Percentiles rank a stretch among this genome's conserved stretches.
phyloP scores from a whole-genome alignment of 1,140 invertebrate genomes.

The Aporrectodea caliginosa region DNA sequence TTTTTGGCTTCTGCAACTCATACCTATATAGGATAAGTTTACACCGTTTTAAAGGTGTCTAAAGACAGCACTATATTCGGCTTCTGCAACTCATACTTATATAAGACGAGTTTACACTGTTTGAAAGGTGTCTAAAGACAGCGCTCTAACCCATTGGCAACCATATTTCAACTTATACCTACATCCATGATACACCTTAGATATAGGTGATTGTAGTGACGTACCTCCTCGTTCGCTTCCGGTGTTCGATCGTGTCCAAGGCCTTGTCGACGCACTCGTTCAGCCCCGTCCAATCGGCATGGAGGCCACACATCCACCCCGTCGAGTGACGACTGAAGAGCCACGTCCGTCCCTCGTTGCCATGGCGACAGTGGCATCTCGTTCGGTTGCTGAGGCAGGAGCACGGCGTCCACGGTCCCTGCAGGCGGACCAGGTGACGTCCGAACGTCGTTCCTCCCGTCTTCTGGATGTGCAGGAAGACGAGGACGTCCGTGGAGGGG shows the following conservation, averaged over 20 bases:
- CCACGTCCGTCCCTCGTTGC: slow-evolving; percentile 63
- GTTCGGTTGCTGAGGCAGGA: slow-evolving; percentile 41
- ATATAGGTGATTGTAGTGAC: no score
- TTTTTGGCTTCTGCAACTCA: no score
- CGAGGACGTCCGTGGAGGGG: slow-evolving; percentile 98
- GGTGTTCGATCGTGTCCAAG: slow-evolving; percentile 52
- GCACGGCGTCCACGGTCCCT: slow-evolving; percentile 66
- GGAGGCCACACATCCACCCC: slow-evolving; percentile 97
- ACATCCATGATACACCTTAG: no score
- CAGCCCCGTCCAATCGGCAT: slow-evolving; percentile 97
- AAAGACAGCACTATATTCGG: no score
- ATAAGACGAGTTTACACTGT: no score
- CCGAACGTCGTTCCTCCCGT: slow-evolving; percentile 88
- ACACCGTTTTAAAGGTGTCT: no score
- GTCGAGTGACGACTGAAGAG: slow-evolving; percentile 97
- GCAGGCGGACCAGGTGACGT: slow-evolving; percentile 85
- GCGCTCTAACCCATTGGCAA: no score
- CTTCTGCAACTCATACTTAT: no score
- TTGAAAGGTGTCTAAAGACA: no score
- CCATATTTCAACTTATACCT: no score
- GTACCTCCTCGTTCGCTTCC: slow-evolving; percentile 44
- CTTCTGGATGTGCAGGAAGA: slow-evolving; percentile 98
- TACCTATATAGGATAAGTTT: no score
- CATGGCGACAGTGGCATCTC: slow-evolving; percentile 48
- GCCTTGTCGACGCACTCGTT: slow-evolving; percentile 63